Percentiles rank a stretch among this genome's conserved stretches.
Conservation (phyloP, 2,113 vertebrate species). For the Cyprinus carpio region DNA sequence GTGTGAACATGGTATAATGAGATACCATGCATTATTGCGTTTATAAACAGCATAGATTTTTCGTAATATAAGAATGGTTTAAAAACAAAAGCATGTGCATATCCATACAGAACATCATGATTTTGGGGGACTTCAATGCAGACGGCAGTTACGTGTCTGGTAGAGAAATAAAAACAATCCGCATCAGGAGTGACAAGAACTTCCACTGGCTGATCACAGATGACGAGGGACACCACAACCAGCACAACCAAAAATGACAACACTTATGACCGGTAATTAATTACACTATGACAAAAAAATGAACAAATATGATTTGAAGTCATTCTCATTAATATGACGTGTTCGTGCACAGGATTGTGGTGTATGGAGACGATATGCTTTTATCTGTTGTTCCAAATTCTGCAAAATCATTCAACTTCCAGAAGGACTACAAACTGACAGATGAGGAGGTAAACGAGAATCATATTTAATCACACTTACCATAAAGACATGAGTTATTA, state of each 20-base stretch:
- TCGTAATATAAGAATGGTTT: no score
- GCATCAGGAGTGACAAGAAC: constrained; percentile 56
- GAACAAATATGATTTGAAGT: fast-evolving
- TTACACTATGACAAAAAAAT: neutral
- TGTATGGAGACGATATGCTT: constrained; percentile 75
- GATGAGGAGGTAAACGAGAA: constrained; percentile 64
- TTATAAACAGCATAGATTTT: no score
- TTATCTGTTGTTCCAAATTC: constrained; percentile 68
- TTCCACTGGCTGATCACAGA: no score
- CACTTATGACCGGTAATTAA: constrained; percentile 73
- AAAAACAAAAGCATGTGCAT: no score
- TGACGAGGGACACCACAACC: constrained; percentile 67
- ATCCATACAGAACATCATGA: constrained; percentile 70
- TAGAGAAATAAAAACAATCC: constrained; percentile 60
- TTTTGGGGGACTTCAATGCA: constrained; percentile 77
- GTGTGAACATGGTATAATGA: no score
- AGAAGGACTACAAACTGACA: constrained; percentile 63
- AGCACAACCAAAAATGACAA: constrained; percentile 66
- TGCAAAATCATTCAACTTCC: constrained; percentile 80
- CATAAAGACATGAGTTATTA: neutral
- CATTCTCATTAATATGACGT: neutral
- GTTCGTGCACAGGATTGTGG: constrained; percentile 75
- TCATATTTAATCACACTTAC: neutral
- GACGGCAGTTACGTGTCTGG: constrained; percentile 71
- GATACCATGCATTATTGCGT: no score